Evolutionary conservation across 2,113 vertebrate genomes (phyloP), one percentile per base, ranked within the genome.

Genomic region (Gambusia affinis): DNA sequence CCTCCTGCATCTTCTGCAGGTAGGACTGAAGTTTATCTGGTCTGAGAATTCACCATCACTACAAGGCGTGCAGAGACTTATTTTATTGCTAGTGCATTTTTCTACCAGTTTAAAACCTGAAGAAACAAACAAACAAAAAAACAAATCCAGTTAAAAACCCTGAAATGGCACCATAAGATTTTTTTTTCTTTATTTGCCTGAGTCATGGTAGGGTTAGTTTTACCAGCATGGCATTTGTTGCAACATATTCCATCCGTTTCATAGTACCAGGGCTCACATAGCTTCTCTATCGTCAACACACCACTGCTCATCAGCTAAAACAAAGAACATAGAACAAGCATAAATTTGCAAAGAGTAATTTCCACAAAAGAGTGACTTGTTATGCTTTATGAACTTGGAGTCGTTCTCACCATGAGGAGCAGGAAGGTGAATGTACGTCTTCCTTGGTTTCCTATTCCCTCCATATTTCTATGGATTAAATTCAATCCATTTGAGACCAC

Each of bases 161-260:
- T 29, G 44, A 33, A 3, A 47, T 47, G 44, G 24, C 29, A 30
- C 37, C 3, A 12, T 47, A 22, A 35, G 10, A 33, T 60, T 19
- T 63, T 19, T 19, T 27, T 42, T 4, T 42, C 14, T 29, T 62
- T 3, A 61, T 44, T 60, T 60, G 10, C 61, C 65, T 28, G 47
- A 14, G n/a, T 57, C 7, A 57, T 30, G 10, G 22, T 7, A 12
- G 8, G 51, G 24, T 70, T 14, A 51, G 27, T 39, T 24, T 5
- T 0, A 95, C 94, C 94, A 91, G 57, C n/a, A 69, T 3, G 0
- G 30, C 94, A 95, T 79, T 84, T 94, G 66, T 90, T 70, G 82
- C 94, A 95, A 81, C 94, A 95, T 65, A 89, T 60, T 22, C 71
- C 75, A 0, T 51, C 4, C 3, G 0, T 28, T 3, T 0, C 2